Percentiles rank a stretch among this genome's conserved stretches.
Conservation (phyloP, 2,888 invertebrate species). For the Oxystoma pomonae region DNA sequence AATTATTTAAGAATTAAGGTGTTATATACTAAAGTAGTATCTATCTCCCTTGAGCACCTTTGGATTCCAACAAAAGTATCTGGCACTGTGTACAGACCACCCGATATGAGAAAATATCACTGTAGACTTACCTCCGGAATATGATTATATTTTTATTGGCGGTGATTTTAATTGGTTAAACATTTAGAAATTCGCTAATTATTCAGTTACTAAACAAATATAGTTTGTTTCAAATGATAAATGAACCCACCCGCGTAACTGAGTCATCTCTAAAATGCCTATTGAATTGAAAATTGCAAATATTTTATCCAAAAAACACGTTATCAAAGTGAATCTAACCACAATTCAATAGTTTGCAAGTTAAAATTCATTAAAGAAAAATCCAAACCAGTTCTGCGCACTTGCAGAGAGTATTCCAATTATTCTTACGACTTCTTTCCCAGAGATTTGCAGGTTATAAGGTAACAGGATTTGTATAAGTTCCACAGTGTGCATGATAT, state of each 20-base stretch:
- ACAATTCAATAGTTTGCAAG: not conserved
- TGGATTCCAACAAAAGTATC: not conserved
- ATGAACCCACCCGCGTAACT: not conserved
- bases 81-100: conserved; percentile 1
- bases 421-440: not conserved
- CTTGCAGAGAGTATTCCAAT: not conserved
- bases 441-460: not conserved
- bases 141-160: conserved; percentile 4
- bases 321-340: not conserved
- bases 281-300: not conserved
- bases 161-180: not conserved
- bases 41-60: not conserved
- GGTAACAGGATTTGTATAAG: not conserved
- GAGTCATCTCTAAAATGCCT: not conserved
- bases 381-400: not conserved
- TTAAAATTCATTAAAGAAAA: not conserved
- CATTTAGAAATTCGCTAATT: not conserved
- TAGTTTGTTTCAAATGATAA: not conserved
- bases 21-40: not conserved
- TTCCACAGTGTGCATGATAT: not conserved
- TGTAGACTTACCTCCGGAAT: not conserved
- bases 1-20: conserved; percentile 1
- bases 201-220: not conserved
- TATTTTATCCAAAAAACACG: not conserved
- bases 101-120: not conserved